Evolutionary conservation across 1,140 invertebrate species (phyloP).

Genomic region (Caenorhabditis latens): DNA sequence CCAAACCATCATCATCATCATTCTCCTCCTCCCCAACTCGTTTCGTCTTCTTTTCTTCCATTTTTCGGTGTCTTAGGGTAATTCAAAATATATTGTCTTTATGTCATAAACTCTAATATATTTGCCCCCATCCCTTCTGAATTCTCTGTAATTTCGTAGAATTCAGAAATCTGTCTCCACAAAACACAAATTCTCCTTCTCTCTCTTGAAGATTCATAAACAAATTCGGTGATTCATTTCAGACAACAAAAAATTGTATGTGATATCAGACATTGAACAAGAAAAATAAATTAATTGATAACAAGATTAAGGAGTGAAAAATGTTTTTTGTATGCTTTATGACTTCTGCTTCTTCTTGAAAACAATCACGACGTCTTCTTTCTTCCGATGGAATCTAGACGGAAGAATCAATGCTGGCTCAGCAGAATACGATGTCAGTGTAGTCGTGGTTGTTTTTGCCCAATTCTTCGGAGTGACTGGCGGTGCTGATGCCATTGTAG

Average conservation of each 20-base stretch:
- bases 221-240: slow-evolving; percentile 41
- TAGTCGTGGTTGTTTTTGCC: slow-evolving; percentile 23
- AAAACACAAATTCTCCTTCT: slow-evolving; percentile 17
- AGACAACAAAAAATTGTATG: slow-evolving; percentile 23
- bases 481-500: not conserved
- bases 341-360: slow-evolving; percentile 37
- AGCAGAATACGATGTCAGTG: not conserved
- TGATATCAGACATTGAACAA: not conserved
- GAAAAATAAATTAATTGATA: slow-evolving; percentile 45
- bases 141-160: slow-evolving; percentile 37
- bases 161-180: not conserved
- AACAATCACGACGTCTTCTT: slow-evolving; percentile 43
- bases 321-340: not conserved
- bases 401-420: slow-evolving; percentile 35
- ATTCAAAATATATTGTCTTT: slow-evolving; percentile 42
- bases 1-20: slow-evolving; percentile 3
- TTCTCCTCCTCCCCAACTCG: not conserved
- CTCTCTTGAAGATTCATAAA: slow-evolving; percentile 46
- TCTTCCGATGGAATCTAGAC: slow-evolving; percentile 40
- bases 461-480: slow-evolving; percentile 15
- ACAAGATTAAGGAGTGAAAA: not conserved
- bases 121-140: not conserved
- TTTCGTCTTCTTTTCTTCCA: not conserved
- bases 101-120: slow-evolving; percentile 37
- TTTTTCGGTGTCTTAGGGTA: slow-evolving; percentile 47